phyloP scores from a whole-genome alignment of 2,888 invertebrate genomes.

The Euclidia mi region DNA sequence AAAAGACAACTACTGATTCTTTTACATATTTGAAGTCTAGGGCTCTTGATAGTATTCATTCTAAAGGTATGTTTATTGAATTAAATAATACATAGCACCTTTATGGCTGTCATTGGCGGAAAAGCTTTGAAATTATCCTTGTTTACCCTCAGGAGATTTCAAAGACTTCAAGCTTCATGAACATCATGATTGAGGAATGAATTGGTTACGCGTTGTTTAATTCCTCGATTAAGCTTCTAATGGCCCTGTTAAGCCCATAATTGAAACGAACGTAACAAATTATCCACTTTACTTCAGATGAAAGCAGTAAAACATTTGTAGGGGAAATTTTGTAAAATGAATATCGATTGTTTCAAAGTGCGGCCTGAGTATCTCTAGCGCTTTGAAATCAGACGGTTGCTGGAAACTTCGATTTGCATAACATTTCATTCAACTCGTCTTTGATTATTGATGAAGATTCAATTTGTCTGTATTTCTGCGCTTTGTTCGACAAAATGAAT shows the following conservation, averaged over 20 bases:
- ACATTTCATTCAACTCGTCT: slow-evolving; percentile 35
- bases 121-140: neutral
- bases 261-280: slow-evolving; percentile 34
- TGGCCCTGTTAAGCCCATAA: slow-evolving; percentile 13
- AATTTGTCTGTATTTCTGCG: neutral
- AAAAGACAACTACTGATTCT: no score
- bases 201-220: slow-evolving; percentile 3
- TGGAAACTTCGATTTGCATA: slow-evolving; percentile 36
- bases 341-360: slow-evolving; percentile 33
- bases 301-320: slow-evolving; percentile 22
- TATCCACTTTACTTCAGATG: slow-evolving; percentile 29
- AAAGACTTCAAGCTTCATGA: slow-evolving; percentile 4
- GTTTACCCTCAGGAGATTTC: neutral
- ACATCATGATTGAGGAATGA: neutral
- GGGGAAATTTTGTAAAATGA: slow-evolving; percentile 31
- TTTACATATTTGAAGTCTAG: no score
- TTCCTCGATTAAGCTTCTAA: slow-evolving; percentile 20
- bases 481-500: neutral
- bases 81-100: no score
- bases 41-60: no score
- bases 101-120: no score
- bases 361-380: slow-evolving; percentile 1
- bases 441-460: slow-evolving; percentile 16
- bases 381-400: slow-evolving; percentile 18
- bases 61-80: no score